phyloP scores from a whole-genome alignment of 2,888 invertebrate genomes.

The Rhodophaea formosa region DNA sequence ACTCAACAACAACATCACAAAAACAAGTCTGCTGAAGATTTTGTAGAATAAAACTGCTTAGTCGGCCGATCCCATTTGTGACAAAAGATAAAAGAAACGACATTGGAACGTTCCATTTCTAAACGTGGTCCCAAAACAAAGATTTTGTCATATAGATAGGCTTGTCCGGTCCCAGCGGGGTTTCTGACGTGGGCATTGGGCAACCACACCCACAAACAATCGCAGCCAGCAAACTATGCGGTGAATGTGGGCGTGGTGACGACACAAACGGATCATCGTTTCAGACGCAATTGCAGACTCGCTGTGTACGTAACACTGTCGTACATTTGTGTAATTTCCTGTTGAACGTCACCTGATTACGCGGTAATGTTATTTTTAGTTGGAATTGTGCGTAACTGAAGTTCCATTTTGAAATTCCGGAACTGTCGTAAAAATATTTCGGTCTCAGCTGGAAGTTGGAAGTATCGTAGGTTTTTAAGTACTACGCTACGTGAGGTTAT shows the following conservation, averaged over 20 bases:
- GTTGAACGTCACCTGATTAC: background rate
- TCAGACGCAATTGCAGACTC: background rate
- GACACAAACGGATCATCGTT: conserved; percentile 12
- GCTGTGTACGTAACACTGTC: background rate
- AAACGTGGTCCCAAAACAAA: conserved; percentile 1
- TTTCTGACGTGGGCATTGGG: background rate
- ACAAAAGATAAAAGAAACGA: conserved; percentile 17
- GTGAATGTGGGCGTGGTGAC: conserved; percentile 7
- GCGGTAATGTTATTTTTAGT: too few species aligned
- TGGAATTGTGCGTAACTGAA: too few species aligned
- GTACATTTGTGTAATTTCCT: background rate
- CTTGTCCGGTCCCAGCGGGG: conserved; percentile 1
- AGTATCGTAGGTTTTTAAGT: too few species aligned
- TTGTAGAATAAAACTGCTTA: conserved; percentile 11
- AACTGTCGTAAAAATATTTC: too few species aligned
- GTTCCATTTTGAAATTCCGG: too few species aligned
- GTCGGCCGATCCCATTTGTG: conserved; percentile 3
- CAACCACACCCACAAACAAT: conserved; percentile 16
- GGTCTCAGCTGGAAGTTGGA: too few species aligned
- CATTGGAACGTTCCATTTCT: conserved; percentile 1
- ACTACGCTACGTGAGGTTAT: too few species aligned
- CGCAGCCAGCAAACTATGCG: conserved; percentile 12
- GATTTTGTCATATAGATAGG: conserved; percentile 13
- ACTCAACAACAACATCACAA: background rate
- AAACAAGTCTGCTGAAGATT: background rate